Evolutionary conservation across 2,113 vertebrate genomes (phyloP).

Genomic region (Verasper variegatus): DNA sequence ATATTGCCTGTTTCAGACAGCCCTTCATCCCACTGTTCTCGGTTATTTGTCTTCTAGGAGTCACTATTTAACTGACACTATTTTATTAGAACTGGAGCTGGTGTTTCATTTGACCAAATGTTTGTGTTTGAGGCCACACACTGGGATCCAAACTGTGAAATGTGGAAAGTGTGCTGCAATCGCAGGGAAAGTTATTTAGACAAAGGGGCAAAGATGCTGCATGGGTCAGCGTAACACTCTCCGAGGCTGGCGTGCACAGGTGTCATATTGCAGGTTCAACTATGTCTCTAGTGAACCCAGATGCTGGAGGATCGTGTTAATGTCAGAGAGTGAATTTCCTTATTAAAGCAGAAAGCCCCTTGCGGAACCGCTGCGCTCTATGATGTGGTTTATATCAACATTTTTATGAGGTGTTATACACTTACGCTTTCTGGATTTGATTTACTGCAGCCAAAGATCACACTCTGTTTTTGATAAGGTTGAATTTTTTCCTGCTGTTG

Average conservation of each 20-base stretch:
- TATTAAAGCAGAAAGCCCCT: conserved; percentile 38
- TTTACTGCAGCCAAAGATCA: conserved; percentile 12
- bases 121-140: too few relatives aligned
- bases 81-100: too few relatives aligned
- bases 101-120: too few relatives aligned
- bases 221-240: conserved; percentile 36
- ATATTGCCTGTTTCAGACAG: not conserved
- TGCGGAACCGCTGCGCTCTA: not conserved
- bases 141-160: too few relatives aligned
- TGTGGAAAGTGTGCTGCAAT: not conserved
- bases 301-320: conserved; percentile 3
- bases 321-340: conserved; percentile 23
- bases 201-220: conserved; percentile 6
- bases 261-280: conserved; percentile 44
- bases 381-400: conserved; percentile 2
- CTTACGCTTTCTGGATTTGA: not conserved
- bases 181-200: not conserved
- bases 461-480: not conserved
- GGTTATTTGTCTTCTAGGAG: too few relatives aligned
- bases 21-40: too few relatives aligned
- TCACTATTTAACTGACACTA: too few relatives aligned
- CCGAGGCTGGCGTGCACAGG: conserved; percentile 7
- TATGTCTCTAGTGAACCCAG: conserved; percentile 42
- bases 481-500: not conserved
- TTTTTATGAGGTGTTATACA: not conserved